phyloP scores from a whole-genome alignment of 2,113 vertebrate genomes.

The Sisor rabdophorus region DNA sequence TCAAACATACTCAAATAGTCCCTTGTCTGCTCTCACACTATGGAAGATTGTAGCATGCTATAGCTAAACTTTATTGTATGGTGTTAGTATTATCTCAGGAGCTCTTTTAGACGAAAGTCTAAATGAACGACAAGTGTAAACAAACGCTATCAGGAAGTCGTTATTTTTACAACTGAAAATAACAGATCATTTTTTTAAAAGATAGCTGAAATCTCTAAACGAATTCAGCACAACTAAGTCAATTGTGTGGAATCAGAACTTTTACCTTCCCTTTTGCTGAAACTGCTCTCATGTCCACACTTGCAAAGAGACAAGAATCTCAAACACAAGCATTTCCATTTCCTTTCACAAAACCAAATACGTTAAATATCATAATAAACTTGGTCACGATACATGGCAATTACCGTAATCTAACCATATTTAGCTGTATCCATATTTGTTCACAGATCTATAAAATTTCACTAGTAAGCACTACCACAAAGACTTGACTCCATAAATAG shows the following conservation, averaged over 20 bases:
- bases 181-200: background rate
- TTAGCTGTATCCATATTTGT: no score
- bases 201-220: background rate
- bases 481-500: conserved; percentile 15
- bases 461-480: conserved; percentile 22
- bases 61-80: background rate
- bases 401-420: no score
- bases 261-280: background rate
- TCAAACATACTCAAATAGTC: background rate
- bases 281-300: conserved; percentile 23
- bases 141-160: background rate
- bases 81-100: conserved; percentile 9
- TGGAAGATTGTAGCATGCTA: background rate
- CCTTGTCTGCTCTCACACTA: background rate
- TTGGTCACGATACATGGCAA: no score
- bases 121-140: conserved; percentile 24
- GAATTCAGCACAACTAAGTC: conserved; percentile 1
- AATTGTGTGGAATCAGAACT: conserved; percentile 3
- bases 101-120: conserved; percentile 7
- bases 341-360: conserved; percentile 3
- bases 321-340: background rate
- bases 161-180: background rate
- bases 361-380: no score
- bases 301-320: conserved; percentile 25
- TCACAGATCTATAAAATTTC: no score